Evolutionary conservation across 2,797 vertebrate species (phyloP).

Genomic region (Atherinosoma microstoma): DNA sequence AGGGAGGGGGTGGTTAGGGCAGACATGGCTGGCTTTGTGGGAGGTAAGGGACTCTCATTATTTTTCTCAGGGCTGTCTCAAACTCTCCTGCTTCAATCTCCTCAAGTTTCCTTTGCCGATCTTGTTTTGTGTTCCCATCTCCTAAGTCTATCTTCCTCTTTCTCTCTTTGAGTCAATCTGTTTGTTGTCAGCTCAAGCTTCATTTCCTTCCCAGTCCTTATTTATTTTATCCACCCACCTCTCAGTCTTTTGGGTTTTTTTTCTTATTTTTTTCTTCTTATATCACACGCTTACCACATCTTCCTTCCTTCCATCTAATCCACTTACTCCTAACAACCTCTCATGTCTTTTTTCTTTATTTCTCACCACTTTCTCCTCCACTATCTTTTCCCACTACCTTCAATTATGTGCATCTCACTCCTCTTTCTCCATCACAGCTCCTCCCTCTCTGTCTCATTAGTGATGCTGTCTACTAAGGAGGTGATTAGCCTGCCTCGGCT

Average conservation of each 20-base stretch:
- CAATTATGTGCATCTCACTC: conserved; percentile 58
- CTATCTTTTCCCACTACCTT: conserved; percentile 51
- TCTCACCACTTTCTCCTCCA: conserved; percentile 43
- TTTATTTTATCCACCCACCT: conserved; percentile 61
- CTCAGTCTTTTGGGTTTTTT: conserved; percentile 8
- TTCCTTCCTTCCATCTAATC: conserved; percentile 51
- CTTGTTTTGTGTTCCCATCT: conserved; percentile 42
- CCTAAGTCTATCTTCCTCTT: conserved; percentile 40
- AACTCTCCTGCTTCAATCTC: conserved; percentile 34
- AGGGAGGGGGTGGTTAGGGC: conserved; percentile 14
- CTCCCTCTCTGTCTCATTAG: conserved; percentile 78
- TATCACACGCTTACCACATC: conserved; percentile 8
- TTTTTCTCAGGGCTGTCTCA: conserved; percentile 58
- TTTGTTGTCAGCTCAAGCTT: conserved; percentile 63
- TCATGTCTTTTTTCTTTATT: conserved; percentile 61
- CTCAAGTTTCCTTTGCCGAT: conserved; percentile 42
- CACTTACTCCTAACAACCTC: conserved; percentile 65
- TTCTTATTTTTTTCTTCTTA: conserved; percentile 1
- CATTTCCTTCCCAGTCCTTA: conserved; percentile 48
- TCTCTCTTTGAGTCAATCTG: conserved; percentile 42
- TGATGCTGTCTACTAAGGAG: conserved; percentile 79
- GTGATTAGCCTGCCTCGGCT: conserved; percentile 77
- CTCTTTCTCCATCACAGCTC: conserved; percentile 57
- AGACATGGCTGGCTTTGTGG: conserved; percentile 74
- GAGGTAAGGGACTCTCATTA: conserved; percentile 78